phyloP scores from a whole-genome alignment of 1,140 invertebrate species.

The Pseudomyrmex flavicornis region DNA sequence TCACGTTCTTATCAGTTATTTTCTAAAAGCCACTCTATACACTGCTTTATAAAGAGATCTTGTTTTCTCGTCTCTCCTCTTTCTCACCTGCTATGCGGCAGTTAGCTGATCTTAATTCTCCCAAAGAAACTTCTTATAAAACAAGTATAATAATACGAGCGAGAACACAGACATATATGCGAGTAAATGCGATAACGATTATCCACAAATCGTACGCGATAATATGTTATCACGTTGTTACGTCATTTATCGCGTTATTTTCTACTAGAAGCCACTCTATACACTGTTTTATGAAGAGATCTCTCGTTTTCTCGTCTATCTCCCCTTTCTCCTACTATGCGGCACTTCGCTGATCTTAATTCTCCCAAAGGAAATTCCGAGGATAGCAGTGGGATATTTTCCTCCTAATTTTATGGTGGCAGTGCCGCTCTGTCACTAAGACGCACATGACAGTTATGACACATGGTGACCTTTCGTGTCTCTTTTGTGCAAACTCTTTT shows the following conservation, averaged over 20 bases:
- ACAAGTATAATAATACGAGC: background rate
- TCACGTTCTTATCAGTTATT: background rate
- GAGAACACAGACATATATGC: background rate
- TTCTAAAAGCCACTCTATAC: constrained; percentile 38
- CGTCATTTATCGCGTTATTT: background rate
- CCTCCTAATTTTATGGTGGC: constrained; percentile 62
- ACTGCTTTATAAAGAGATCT: constrained; percentile 45
- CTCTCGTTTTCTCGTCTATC: constrained; percentile 12
- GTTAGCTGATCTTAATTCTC: constrained; percentile 52
- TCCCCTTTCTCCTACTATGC: constrained; percentile 14
- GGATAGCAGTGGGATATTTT: constrained; percentile 65
- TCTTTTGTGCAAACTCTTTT: background rate
- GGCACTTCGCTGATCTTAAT: constrained; percentile 46
- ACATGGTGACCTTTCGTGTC: background rate
- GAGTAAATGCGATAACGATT: constrained; percentile 14
- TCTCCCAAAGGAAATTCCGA: constrained; percentile 66
- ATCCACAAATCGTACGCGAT: constrained; percentile 25
- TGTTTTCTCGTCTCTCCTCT: constrained; percentile 18
- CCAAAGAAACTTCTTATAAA: constrained; percentile 64
- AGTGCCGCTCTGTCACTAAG: constrained; percentile 12
- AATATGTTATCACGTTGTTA: background rate
- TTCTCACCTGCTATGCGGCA: constrained; percentile 17
- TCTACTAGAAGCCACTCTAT: constrained; percentile 36
- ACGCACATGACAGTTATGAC: constrained; percentile 22
- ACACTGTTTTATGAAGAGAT: constrained; percentile 46